phyloP scores from a whole-genome alignment of 2,113 vertebrate species.

The Gambusia affinis region DNA sequence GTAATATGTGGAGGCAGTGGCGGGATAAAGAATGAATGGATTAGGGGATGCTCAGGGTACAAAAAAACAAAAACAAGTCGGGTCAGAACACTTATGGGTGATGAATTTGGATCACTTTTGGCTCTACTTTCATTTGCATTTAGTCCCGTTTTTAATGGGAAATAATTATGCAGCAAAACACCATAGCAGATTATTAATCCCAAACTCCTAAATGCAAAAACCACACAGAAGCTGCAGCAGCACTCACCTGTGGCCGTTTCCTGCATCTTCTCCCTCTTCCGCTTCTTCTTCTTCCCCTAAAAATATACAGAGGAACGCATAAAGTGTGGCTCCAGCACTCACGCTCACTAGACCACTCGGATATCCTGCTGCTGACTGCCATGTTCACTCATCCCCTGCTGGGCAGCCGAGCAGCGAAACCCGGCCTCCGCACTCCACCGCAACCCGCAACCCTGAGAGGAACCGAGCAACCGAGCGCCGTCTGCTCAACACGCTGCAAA shows the following conservation, averaged over 20 bases:
- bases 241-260: conserved; percentile 93
- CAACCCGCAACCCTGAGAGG: conserved; percentile 63
- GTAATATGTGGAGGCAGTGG: conserved; percentile 56
- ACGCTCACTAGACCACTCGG: conserved; percentile 80
- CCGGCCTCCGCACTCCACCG: conserved; percentile 53
- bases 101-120: neutral
- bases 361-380: conserved; percentile 76
- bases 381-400: conserved; percentile 80
- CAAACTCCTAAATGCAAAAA: conserved; percentile 36
- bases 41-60: conserved; percentile 20
- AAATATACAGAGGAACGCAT: conserved; percentile 81
- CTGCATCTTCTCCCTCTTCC: conserved; percentile 99
- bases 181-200: conserved; percentile 15
- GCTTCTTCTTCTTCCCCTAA: conserved; percentile 99
- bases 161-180: conserved; percentile 1
- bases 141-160: neutral
- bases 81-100: conserved; percentile 2
- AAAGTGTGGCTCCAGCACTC: conserved; percentile 84
- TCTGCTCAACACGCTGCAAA: neutral
- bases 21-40: conserved; percentile 40
- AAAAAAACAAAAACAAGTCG: conserved; percentile 2
- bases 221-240: neutral
- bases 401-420: conserved; percentile 70
- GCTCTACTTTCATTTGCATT: neutral
- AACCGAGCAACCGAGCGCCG: neutral